Evolutionary conservation across 2,113 vertebrate genomes (phyloP), one percentile per base, ranked within the genome.

Genomic region (Mystacornis crossleyi): DNA sequence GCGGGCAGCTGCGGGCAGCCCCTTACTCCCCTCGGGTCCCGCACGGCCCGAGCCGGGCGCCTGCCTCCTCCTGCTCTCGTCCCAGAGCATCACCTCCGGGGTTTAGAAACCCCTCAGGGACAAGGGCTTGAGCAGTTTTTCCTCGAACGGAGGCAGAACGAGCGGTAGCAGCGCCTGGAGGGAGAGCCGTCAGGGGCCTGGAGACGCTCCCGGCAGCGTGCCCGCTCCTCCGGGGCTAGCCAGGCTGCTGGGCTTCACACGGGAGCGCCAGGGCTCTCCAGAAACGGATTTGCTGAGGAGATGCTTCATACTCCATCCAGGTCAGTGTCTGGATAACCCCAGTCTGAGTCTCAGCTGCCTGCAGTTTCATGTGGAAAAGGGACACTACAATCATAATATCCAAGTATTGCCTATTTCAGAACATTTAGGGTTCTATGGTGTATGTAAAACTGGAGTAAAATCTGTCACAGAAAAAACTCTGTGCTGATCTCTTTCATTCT

Each of bases 251-350:
- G 36, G 60, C 43, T 13, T 5, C 51, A 0, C 21, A 5, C 18
- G 6, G 45, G 6, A 34, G 8, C 19, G 45, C 5, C 43, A 6
- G 34, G 5, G 9, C 3, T 12, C 19, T 8, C 42, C 17, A 0
- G 8, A 10, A 18, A 18, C 0, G 3, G 8, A 1, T 18, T 8
- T 14, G n/a, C 66, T 66, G 43, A 29, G 71, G 65, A 50, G 12
- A 2, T 10, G 33, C 14, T 25, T 62, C 45, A 2, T 11, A 8
- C 10, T 33, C 9, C 5, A 1, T 18, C 19, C 8, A 1, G 2
- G 21, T 23, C 26, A 31, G 20, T 6, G 42, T 10, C 2, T 2
- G 55, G 23, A 3, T 23, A n/a, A 51, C n/a, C 43, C 60, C 47
- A 17, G 17, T 15, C 3, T 5, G 53, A 75, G 23, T 10, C 28